Conservation (phyloP, 2,888 invertebrate genomes). For the Acleris emargana region DNA sequence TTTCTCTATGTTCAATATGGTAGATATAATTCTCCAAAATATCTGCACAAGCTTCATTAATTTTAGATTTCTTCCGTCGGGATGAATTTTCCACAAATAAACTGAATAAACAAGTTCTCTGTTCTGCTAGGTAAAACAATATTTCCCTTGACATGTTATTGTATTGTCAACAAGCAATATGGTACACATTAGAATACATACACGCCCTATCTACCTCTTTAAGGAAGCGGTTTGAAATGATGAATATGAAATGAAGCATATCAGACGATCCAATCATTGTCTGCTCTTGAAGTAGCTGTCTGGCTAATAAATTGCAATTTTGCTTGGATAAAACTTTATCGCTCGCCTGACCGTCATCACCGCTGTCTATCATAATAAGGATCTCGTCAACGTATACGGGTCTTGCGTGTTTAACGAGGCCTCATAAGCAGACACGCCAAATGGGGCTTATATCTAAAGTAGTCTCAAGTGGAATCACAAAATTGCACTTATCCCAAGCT, state of each 20-base stretch:
- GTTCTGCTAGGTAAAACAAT: too few species aligned
- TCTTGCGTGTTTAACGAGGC: constrained; percentile 44
- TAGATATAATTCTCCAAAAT: background rate
- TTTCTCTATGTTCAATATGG: background rate
- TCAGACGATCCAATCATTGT: constrained; percentile 19
- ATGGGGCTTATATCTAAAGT: constrained; percentile 41
- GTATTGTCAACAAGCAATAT: too few species aligned
- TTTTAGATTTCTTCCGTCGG: background rate
- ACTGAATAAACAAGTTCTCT: too few species aligned
- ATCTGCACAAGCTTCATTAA: background rate
- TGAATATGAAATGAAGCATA: background rate
- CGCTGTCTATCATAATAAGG: constrained; percentile 69
- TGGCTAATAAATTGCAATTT: constrained; percentile 30
- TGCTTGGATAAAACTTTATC: constrained; percentile 35
- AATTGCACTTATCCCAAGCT: constrained; percentile 28
- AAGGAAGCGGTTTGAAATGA: background rate
- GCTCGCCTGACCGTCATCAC: constrained; percentile 53
- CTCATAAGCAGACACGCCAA: constrained; percentile 47
- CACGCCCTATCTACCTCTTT: background rate
- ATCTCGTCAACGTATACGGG: constrained; percentile 53
- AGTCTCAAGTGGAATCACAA: constrained; percentile 39
- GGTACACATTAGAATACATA: too few species aligned
- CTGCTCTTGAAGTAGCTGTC: constrained; percentile 19
- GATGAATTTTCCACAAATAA: background rate
- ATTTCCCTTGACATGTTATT: too few species aligned